Base-by-base conservation (phyloP, 1,140 invertebrate genomes). In the Apis dorsata region DNA sequence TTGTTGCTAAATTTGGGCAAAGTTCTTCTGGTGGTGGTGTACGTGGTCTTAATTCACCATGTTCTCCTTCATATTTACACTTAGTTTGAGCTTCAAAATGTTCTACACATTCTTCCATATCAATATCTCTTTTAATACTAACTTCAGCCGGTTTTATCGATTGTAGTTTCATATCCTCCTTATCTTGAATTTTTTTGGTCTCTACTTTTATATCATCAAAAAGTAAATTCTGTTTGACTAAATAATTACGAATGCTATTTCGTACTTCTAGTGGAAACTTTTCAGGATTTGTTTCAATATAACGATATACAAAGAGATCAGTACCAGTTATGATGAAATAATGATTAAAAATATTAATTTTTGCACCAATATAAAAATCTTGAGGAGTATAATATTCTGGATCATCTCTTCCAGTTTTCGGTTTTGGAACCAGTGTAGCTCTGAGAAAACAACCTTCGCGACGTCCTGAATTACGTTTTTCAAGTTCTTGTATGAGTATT, bases 391-490 rank as follows among this genome's bases (percentile, higher is more conserved):
- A 97, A 88, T 96, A 96, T 1, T 94, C 93, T 0, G 95, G 95
- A 89, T 96, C 94, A 79, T 96, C 94, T 13, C 91, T 94, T 85
- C 95, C 94, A 0, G 94, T 95, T 11, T 94, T 95, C 0, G 96
- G 96, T 86, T 97, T 97, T 2, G 96, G 95, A 34, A 98, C 92
- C 4, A 95, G 90, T 83, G 95, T 96, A 24, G 96, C 88, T 72
- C 95, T 94, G 13, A 98, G 93, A 91, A 98, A 96, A 89, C 96
- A 96, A 5, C 97, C 97, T 91, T 95, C 95, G 21, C 88, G 90
- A 79, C 96, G 95, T 8, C 97, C 97, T 10, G 96, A 96, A 92
- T 97, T 97, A 51, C 93, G 91, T 17, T 94, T 94, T 3, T 94
- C 93, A 28, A 95, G 91, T 91, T 97, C 96, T 24, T 92, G 94